phyloP scores from a whole-genome alignment of 1,140 invertebrate genomes.

The Danaus plexippus region DNA sequence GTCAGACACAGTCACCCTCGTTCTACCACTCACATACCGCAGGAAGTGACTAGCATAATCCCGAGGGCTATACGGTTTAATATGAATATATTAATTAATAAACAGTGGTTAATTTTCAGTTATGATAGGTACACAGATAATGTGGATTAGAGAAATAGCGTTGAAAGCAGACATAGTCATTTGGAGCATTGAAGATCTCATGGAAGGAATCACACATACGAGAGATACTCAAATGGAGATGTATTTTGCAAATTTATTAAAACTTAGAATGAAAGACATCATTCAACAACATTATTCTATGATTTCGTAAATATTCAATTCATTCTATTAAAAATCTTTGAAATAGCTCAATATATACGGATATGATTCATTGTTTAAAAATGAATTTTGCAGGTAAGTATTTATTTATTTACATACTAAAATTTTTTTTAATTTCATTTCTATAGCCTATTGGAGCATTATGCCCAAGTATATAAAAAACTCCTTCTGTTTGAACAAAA shows the following conservation, averaged over 20 bases:
- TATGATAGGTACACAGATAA: slow-evolving; percentile 48
- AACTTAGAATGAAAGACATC: slow-evolving; percentile 37
- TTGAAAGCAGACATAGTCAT: slow-evolving; percentile 47
- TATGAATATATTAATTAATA: neutral
- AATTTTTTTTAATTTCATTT: neutral
- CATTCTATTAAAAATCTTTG: too few species aligned
- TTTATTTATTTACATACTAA: too few species aligned
- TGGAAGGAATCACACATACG: slow-evolving; percentile 34
- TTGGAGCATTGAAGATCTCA: slow-evolving; percentile 42
- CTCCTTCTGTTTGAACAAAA: slow-evolving; percentile 46
- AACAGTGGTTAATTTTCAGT: slow-evolving; percentile 25
- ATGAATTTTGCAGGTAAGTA: too few species aligned
- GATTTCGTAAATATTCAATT: slow-evolving; percentile 10
- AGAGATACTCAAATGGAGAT: slow-evolving; percentile 20
- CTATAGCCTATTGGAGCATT: slow-evolving; percentile 37
- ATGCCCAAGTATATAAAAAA: slow-evolving; percentile 41
- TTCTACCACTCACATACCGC: too few species aligned
- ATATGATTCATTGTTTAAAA: too few species aligned
- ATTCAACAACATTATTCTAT: slow-evolving; percentile 41
- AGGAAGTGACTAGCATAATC: too few species aligned
- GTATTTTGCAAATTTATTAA: slow-evolving; percentile 27
- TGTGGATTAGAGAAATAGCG: slow-evolving; percentile 47
- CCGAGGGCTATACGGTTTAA: too few species aligned
- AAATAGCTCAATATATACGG: too few species aligned
- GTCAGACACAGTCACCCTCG: too few species aligned